Conservation (phyloP, 1,140 invertebrate species). For the Rhyzopertha dominica region DNA sequence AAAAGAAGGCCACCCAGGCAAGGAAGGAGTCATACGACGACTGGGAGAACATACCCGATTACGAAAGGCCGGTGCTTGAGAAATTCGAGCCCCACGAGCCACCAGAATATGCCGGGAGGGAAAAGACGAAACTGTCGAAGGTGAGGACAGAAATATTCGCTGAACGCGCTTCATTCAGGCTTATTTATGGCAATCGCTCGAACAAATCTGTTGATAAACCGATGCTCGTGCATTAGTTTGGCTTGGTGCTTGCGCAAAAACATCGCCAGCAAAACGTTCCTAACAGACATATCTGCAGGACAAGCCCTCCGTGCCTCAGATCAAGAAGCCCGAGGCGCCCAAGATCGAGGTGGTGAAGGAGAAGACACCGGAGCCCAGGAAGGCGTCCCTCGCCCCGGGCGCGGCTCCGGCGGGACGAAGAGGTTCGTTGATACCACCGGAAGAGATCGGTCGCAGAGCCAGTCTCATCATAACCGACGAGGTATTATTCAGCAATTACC, state of each 20-base stretch:
- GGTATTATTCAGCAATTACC: constrained; percentile 59
- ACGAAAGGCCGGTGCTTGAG: constrained; percentile 61
- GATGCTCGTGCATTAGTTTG: constrained; percentile 4
- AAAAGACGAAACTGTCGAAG: constrained; percentile 44
- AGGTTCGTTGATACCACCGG: constrained; percentile 79
- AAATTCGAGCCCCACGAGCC: constrained; percentile 53
- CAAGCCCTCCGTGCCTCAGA: constrained; percentile 60
- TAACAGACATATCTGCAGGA: constrained; percentile 28
- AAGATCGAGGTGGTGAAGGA: constrained; percentile 82
- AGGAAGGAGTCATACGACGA: constrained; percentile 56
- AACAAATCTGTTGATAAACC: constrained; percentile 9
- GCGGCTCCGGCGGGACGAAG: constrained; percentile 62
- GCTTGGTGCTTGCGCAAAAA: constrained; percentile 4
- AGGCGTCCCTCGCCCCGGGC: constrained; percentile 72
- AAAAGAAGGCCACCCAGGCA: constrained; percentile 36
- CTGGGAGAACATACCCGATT: constrained; percentile 70
- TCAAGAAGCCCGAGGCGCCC: constrained; percentile 72
- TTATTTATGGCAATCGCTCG: constrained; percentile 11
- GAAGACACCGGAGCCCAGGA: constrained; percentile 66
- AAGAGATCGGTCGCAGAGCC: constrained; percentile 76
- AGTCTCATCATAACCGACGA: constrained; percentile 90
- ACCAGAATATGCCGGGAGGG: constrained; percentile 38
- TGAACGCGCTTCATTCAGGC: constrained; percentile 3
- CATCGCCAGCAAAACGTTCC: constrained; percentile 3
- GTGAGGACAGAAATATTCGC: constrained; percentile 24